These are phyloP conservation scores for Nansenia antarctica DNA, from an alignment of 2,113 vertebrate species.

Conservation along the genomic window DNA sequence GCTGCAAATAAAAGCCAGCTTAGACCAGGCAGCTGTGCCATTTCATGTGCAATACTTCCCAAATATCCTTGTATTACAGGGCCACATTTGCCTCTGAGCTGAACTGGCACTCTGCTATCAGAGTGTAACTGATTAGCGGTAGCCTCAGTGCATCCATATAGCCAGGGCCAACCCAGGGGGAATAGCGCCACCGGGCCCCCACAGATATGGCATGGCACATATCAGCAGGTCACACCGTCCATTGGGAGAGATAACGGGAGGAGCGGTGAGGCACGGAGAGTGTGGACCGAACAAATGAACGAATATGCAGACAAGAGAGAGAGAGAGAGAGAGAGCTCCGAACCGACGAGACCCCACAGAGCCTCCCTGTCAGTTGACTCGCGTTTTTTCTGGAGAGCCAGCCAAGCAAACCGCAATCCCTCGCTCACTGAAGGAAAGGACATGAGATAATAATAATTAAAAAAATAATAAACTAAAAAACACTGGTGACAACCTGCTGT, in stretches of 20 bases:
- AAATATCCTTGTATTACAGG: too few relatives aligned
- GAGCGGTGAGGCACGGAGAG: background rate
- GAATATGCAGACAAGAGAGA: background rate
- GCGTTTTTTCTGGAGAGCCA: background rate
- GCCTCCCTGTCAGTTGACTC: background rate
- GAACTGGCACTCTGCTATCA: too few relatives aligned
- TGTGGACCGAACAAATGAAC: background rate
- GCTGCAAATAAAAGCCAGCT: too few relatives aligned
- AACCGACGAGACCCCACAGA: background rate
- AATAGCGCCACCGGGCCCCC: too few relatives aligned
- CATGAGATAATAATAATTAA: background rate
- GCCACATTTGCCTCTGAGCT: too few relatives aligned
- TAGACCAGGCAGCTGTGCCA: too few relatives aligned
- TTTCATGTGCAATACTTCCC: too few relatives aligned
- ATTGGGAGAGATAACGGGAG: background rate
- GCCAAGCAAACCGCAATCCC: background rate
- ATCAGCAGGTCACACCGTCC: background rate
- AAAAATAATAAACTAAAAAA: background rate
- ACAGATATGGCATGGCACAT: background rate
- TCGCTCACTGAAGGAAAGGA: background rate
- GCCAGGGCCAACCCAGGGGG: too few relatives aligned
- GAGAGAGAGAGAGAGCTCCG: constrained; percentile 6
- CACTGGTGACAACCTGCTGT: background rate
- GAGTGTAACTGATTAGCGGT: too few relatives aligned
- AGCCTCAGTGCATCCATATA: too few relatives aligned